phyloP scores from a whole-genome alignment of 2,888 invertebrate species.

The Elegia similella region DNA sequence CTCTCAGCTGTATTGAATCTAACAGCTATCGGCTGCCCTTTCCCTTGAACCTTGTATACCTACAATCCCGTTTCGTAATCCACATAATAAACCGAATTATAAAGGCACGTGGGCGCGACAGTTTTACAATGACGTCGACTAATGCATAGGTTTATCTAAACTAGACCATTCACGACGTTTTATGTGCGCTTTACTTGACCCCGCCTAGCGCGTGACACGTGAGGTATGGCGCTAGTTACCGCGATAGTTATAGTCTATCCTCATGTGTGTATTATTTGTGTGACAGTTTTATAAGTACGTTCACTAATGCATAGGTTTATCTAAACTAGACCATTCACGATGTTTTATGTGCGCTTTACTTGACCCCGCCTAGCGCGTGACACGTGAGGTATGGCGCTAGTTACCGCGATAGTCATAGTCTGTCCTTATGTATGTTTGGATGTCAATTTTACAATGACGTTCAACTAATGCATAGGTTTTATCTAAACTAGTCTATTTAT shows the following conservation, averaged over 20 bases:
- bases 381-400: not conserved
- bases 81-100: not conserved
- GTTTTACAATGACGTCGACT: slow-evolving; percentile 4
- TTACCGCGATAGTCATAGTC: not conserved
- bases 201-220: slow-evolving; percentile 8
- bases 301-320: slow-evolving; percentile 20
- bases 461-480: slow-evolving; percentile 17
- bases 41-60: not conserved
- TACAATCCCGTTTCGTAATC: not conserved
- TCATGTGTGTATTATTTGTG: too few relatives aligned
- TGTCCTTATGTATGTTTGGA: too few relatives aligned
- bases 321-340: slow-evolving; percentile 26
- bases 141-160: slow-evolving; percentile 24
- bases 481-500: slow-evolving; percentile 28
- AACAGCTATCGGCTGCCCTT: too few relatives aligned
- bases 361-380: slow-evolving; percentile 18
- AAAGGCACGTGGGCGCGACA: slow-evolving; percentile 6
- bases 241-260: not conserved
- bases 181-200: slow-evolving; percentile 24
- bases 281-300: not conserved
- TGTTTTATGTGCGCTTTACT: slow-evolving; percentile 23
- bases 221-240: not conserved
- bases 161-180: slow-evolving; percentile 24
- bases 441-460: slow-evolving; percentile 2
- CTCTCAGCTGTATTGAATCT: too few relatives aligned